Evolutionary conservation across 1,140 invertebrate genomes (phyloP).

Genomic region (Periplaneta americana): DNA sequence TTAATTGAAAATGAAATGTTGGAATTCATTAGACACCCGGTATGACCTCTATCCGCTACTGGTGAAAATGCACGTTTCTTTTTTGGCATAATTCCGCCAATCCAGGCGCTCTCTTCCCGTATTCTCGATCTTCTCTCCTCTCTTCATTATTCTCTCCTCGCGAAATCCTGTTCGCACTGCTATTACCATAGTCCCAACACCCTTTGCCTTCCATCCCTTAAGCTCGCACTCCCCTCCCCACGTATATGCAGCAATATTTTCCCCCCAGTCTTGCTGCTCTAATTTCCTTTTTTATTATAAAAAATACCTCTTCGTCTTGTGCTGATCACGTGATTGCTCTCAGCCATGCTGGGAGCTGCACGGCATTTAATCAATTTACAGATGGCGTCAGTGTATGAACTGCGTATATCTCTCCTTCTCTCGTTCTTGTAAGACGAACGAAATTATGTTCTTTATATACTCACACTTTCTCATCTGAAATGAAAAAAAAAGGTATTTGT

Average conservation of each 20-base stretch:
- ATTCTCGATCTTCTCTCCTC: background rate
- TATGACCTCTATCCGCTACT: no score
- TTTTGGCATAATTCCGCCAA: background rate
- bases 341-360: background rate
- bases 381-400: background rate
- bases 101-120: background rate
- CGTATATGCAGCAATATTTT: background rate
- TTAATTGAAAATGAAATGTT: no score
- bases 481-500: no score
- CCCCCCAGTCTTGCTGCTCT: background rate
- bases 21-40: no score
- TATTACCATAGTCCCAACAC: background rate
- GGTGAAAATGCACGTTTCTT: no score
- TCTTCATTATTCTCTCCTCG: no score
- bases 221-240: background rate
- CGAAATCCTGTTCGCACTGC: background rate
- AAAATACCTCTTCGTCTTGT: background rate
- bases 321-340: background rate
- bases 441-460: no score
- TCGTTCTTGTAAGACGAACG: no score
- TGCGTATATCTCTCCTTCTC: no score
- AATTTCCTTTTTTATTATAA: background rate
- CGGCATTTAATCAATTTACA: background rate
- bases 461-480: no score
- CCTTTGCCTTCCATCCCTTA: background rate